These are phyloP conservation scores for Crenuchus spilurus DNA, from an alignment of 2,797 vertebrate genomes.

Conservation along the genomic window DNA sequence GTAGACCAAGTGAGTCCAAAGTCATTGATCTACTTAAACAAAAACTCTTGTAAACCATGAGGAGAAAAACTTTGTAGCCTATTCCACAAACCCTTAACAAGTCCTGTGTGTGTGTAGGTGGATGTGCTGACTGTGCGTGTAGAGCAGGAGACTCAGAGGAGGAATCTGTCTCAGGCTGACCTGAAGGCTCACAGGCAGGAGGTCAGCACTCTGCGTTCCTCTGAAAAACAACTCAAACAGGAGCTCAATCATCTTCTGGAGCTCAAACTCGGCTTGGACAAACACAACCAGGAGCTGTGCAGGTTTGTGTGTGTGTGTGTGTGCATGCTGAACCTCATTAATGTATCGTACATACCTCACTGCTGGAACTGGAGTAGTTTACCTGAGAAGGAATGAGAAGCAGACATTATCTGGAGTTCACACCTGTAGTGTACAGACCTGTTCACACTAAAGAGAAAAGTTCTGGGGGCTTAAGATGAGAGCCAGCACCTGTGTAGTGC, in stretches of 20 bases:
- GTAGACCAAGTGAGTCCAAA: no score
- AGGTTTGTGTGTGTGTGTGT: slow-evolving; percentile 77
- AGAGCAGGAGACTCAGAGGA: slow-evolving; percentile 92
- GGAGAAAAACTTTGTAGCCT: no score
- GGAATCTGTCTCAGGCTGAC: slow-evolving; percentile 87
- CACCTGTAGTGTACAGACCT: no score
- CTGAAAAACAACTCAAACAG: slow-evolving; percentile 95
- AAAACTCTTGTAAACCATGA: no score
- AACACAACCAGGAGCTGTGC: slow-evolving; percentile 90
- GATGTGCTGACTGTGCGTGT: slow-evolving; percentile 86
- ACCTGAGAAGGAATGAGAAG: no score
- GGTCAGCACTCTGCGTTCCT: slow-evolving; percentile 85
- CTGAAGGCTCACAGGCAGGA: slow-evolving; percentile 92
- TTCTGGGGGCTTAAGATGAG: no score
- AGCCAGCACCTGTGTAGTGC: no score
- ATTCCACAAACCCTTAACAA: no score
- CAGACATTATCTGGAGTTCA: no score
- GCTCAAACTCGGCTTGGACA: slow-evolving; percentile 90
- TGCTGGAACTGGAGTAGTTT: no score
- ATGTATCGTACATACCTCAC: not conserved
- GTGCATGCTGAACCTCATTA: not conserved
- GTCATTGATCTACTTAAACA: no score
- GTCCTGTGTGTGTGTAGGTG: slow-evolving; percentile 76
- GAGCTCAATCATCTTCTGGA: slow-evolving; percentile 94
- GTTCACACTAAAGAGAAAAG: no score